phyloP scores from a whole-genome alignment of 2,113 vertebrate species.

The Miniopterus natalensis region DNA sequence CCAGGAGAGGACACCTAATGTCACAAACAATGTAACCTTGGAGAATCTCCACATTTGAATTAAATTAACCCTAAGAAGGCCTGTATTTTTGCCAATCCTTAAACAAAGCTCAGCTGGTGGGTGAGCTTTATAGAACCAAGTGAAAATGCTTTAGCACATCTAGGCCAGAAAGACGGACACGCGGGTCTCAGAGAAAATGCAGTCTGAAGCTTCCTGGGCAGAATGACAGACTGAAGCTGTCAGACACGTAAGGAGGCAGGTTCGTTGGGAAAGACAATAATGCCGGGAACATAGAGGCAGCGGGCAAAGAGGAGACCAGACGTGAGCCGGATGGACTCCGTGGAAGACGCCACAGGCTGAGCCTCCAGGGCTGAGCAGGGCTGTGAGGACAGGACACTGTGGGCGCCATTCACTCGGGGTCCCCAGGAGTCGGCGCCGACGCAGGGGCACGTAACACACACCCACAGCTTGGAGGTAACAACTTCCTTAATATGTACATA shows the following conservation, averaged over 20 bases:
- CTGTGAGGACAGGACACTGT: not conserved
- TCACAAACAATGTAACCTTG: fast-evolving
- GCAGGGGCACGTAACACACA: too few species aligned
- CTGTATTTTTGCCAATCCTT: not conserved
- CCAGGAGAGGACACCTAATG: not conserved
- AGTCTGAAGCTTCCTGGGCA: not conserved
- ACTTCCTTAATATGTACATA: not conserved
- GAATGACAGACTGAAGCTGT: not conserved
- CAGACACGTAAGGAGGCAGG: not conserved
- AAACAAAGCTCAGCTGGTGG: not conserved
- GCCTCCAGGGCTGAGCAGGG: not conserved
- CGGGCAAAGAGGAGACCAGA: not conserved
- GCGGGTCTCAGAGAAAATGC: not conserved
- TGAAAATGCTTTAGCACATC: not conserved
- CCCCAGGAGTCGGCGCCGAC: fast-evolving
- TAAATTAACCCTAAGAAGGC: conserved; percentile 10
- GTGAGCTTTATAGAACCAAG: not conserved
- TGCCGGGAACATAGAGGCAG: not conserved
- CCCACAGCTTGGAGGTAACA: not conserved
- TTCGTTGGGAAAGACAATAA: not conserved
- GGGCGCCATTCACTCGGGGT: too few species aligned
- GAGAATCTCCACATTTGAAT: conserved; percentile 34
- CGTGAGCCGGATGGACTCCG: too few species aligned
- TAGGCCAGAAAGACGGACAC: not conserved
- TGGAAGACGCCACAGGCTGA: not conserved